Evolutionary conservation across 1,140 invertebrate species (phyloP).

Genomic region (Drosophila pseudoananassae): DNA sequence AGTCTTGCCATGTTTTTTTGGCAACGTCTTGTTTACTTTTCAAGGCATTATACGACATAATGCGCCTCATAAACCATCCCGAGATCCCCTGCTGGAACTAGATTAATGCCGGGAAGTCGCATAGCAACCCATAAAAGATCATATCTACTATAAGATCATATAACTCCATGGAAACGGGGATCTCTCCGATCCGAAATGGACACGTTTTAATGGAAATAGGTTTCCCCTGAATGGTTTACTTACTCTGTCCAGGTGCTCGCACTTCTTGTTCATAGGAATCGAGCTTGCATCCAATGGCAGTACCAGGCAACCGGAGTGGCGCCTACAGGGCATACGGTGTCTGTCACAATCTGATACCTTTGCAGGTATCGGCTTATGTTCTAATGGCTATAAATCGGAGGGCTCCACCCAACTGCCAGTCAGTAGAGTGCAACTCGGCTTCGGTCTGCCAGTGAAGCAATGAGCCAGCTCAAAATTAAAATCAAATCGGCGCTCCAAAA

Average conservation of each 20-base stretch:
- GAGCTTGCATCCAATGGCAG: not conserved
- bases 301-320: slow-evolving; percentile 22
- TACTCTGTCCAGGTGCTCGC: slow-evolving; percentile 18
- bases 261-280: slow-evolving; percentile 32
- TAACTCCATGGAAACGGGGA: not conserved
- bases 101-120: slow-evolving; percentile 34
- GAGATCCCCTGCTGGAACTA: slow-evolving; percentile 6
- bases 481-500: not conserved
- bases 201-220: slow-evolving; percentile 6
- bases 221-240: slow-evolving; percentile 6
- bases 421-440: slow-evolving; percentile 8
- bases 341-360: too few species aligned
- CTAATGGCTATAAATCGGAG: slow-evolving; percentile 22
- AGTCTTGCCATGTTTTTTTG: slow-evolving; percentile 40
- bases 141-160: not conserved
- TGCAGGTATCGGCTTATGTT: not conserved
- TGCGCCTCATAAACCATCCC: slow-evolving; percentile 37
- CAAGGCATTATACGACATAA: slow-evolving; percentile 50
- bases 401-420: not conserved
- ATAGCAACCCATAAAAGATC: slow-evolving; percentile 1
- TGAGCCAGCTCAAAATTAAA: not conserved
- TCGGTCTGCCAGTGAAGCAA: slow-evolving; percentile 7
- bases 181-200: not conserved
- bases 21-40: slow-evolving; percentile 55
- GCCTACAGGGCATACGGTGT: too few species aligned